Evolutionary conservation across 2,888 invertebrate genomes (phyloP).

Genomic region (Plebejus argus): DNA sequence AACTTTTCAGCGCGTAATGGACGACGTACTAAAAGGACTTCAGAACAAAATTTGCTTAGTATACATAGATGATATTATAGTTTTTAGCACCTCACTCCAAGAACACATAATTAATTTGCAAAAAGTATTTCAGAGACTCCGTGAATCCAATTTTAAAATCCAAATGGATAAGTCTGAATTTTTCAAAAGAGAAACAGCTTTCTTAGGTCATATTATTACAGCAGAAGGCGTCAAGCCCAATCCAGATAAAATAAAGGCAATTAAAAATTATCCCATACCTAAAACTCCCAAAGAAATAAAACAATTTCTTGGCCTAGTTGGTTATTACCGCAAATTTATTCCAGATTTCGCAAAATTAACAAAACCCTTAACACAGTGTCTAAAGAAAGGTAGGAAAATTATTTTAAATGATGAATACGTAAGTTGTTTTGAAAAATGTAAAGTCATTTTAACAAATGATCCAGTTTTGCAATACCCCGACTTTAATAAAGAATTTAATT

Average conservation of each 20-base stretch:
- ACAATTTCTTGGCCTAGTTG: conserved; percentile 45
- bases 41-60: no score
- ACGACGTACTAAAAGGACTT: no score
- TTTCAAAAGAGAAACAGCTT: conserved; percentile 38
- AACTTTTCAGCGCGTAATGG: no score
- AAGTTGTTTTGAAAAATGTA: conserved; percentile 42
- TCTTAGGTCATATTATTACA: conserved; percentile 44
- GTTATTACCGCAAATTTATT: conserved; percentile 48
- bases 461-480: conserved; percentile 42
- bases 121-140: no score
- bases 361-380: conserved; percentile 37
- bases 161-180: conserved; percentile 47
- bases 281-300: conserved; percentile 46
- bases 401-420: conserved; percentile 34
- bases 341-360: conserved; percentile 45
- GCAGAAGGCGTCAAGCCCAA: conserved; percentile 46
- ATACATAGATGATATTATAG: no score
- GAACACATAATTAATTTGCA: no score
- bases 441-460: conserved; percentile 39
- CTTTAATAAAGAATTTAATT: conserved; percentile 42
- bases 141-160: conserved; percentile 38
- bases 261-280: conserved; percentile 45
- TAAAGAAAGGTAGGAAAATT: conserved; percentile 37
- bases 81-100: no score
- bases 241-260: conserved; percentile 45